Evolutionary conservation across 2,888 invertebrate species (phyloP).

Genomic region (Dicyrtoma fusca): DNA sequence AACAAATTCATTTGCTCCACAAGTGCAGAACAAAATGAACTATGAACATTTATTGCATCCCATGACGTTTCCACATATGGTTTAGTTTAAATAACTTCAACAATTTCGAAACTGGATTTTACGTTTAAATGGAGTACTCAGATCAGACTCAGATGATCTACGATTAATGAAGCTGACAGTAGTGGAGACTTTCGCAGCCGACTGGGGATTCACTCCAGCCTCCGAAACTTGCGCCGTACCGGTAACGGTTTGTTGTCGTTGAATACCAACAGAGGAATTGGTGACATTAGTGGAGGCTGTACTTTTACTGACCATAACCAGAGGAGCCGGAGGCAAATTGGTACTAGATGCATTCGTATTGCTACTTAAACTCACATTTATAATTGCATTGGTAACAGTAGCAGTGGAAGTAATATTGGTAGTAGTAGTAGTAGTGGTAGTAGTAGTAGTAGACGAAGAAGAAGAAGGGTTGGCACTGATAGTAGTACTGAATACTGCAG

Average conservation of each 20-base stretch:
- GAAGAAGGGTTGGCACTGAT: slow-evolving; percentile 10
- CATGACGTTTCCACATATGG: not conserved
- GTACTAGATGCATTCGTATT: slow-evolving; percentile 38
- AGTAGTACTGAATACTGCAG: slow-evolving; percentile 5
- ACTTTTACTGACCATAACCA: slow-evolving; percentile 20
- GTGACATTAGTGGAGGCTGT: not conserved
- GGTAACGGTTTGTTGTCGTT: slow-evolving; percentile 30
- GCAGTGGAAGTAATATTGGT: slow-evolving; percentile 31
- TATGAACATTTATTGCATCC: no score
- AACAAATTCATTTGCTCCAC: no score
- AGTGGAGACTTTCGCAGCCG: slow-evolving; percentile 62
- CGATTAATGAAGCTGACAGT: slow-evolving; percentile 65
- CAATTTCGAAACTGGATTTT: slow-evolving; percentile 56
- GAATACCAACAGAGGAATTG: slow-evolving; percentile 13
- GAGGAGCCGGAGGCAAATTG: slow-evolving; percentile 35
- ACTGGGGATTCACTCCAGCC: slow-evolving; percentile 22
- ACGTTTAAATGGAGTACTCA: slow-evolving; percentile 94
- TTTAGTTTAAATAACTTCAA: not conserved
- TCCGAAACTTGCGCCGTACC: slow-evolving; percentile 9
- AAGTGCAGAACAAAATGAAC: no score
- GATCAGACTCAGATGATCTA: slow-evolving; percentile 89
- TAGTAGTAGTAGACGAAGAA: not conserved
- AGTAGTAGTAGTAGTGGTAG: slow-evolving; percentile 33
- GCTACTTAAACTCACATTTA: slow-evolving; percentile 29
- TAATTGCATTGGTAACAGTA: slow-evolving; percentile 18